These are phyloP conservation scores for Odontesthes bonariensis DNA, from an alignment of 2,113 vertebrate genomes.

Conservation along the genomic window DNA sequence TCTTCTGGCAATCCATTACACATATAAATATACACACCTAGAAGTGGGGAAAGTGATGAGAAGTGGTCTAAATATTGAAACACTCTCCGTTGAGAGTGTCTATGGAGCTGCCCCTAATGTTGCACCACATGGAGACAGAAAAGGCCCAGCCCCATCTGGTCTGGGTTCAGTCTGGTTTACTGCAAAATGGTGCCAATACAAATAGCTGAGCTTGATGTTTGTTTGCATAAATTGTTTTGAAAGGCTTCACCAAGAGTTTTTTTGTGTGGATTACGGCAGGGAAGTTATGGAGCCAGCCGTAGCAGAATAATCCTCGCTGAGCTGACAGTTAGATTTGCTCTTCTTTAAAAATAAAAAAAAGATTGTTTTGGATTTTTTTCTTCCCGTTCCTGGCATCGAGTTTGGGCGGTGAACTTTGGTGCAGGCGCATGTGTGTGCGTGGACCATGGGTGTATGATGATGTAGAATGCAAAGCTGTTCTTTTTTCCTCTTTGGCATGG, in stretches of 20 bases:
- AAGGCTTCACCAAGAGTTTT: conserved; percentile 92
- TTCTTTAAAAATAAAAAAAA: conserved; percentile 58
- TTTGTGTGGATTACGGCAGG: conserved; percentile 88
- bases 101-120: conserved; percentile 76
- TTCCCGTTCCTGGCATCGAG: conserved; percentile 59
- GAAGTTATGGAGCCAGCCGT: conserved; percentile 80
- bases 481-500: conserved; percentile 56
- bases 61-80: conserved; percentile 62
- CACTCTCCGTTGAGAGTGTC: conserved; percentile 64
- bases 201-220: conserved; percentile 95
- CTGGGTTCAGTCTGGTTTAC: conserved; percentile 92
- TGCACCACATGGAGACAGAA: conserved; percentile 57
- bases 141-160: conserved; percentile 89
- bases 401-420: conserved; percentile 66
- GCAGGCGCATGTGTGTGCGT: conserved; percentile 18
- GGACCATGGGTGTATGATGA: conserved; percentile 46
- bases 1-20: conserved; percentile 23
- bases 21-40: conserved; percentile 33
- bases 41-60: conserved; percentile 51
- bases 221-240: conserved; percentile 99
- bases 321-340: conserved; percentile 78
- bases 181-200: conserved; percentile 94
- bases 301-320: conserved; percentile 78
- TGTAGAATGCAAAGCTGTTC: conserved; percentile 51
- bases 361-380: conserved; percentile 69